A percentile compares a stretch with the other conserved stretches of the same genome.
Evolutionary conservation across 1,140 invertebrate species (phyloP).

Genomic region (Cydia amplana): DNA sequence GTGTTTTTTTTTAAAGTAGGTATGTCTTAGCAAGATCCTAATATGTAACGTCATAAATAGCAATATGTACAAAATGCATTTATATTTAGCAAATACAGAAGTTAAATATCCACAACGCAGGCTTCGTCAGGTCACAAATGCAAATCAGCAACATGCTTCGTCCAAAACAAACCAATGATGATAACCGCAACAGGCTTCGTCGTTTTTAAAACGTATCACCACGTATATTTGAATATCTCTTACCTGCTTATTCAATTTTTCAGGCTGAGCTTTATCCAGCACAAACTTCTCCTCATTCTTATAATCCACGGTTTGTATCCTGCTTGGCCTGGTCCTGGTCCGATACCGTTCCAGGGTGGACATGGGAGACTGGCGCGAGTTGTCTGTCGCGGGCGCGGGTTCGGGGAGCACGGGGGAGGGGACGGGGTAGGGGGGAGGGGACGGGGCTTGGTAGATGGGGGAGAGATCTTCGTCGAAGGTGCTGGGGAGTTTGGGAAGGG

Average conservation of each 20-base stretch:
- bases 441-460: conserved; percentile 53
- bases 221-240: conserved; percentile 12
- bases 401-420: conserved; percentile 60
- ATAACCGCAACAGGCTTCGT: no score
- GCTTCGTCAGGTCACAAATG: no score
- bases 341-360: conserved; percentile 72
- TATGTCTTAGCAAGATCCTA: no score
- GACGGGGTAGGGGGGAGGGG: conserved; percentile 56
- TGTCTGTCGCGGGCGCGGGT: conserved; percentile 47
- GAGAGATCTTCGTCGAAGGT: conserved; percentile 67
- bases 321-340: conserved; percentile 62
- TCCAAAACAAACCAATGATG: no score
- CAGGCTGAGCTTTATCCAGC: conserved; percentile 72
- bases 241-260: conserved; percentile 76
- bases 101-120: no score
- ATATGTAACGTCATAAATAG: no score
- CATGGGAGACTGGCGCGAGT: conserved; percentile 55
- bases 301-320: conserved; percentile 62
- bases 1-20: no score
- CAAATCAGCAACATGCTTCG: no score
- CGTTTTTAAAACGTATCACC: no score
- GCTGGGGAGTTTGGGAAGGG: conserved; percentile 77
- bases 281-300: conserved; percentile 75
- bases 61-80: no score
- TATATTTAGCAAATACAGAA: no score